Percentiles rank a stretch among this genome's conserved stretches.
phyloP scores from a whole-genome alignment of 2,797 vertebrate species.

The Ceyx erithaca region DNA sequence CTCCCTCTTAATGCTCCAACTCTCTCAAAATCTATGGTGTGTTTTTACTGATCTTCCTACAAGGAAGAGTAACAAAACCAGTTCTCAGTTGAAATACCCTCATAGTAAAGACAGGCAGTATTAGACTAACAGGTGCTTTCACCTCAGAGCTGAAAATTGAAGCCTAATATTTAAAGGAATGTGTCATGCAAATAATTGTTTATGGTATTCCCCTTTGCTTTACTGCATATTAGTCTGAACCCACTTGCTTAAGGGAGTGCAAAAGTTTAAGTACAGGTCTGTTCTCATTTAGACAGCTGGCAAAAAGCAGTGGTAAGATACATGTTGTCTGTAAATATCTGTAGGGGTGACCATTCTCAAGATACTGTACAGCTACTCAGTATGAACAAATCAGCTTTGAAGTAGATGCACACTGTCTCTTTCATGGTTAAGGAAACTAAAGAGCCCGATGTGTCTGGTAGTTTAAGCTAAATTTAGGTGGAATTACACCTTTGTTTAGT shows the following conservation, averaged over 20 bases:
- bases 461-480: background rate
- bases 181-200: background rate
- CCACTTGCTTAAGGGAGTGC: background rate
- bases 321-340: background rate
- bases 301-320: background rate
- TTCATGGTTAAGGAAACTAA: background rate
- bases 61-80: constrained; percentile 15
- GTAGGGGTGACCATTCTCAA: background rate
- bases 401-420: background rate
- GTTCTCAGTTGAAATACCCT: constrained; percentile 17
- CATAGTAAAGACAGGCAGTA: background rate
- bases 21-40: background rate
- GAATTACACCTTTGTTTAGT: background rate
- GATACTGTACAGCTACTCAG: background rate
- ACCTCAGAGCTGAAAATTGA: background rate
- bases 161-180: background rate
- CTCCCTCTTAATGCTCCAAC: constrained; percentile 14
- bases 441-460: background rate
- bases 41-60: constrained; percentile 29
- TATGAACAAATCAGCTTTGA: background rate
- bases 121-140: background rate
- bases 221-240: background rate
- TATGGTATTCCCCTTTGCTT: background rate
- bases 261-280: background rate
- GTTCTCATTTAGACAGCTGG: background rate